Base-by-base conservation (phyloP, 2,797 vertebrate species). In the Bradypodion ventrale region DNA sequence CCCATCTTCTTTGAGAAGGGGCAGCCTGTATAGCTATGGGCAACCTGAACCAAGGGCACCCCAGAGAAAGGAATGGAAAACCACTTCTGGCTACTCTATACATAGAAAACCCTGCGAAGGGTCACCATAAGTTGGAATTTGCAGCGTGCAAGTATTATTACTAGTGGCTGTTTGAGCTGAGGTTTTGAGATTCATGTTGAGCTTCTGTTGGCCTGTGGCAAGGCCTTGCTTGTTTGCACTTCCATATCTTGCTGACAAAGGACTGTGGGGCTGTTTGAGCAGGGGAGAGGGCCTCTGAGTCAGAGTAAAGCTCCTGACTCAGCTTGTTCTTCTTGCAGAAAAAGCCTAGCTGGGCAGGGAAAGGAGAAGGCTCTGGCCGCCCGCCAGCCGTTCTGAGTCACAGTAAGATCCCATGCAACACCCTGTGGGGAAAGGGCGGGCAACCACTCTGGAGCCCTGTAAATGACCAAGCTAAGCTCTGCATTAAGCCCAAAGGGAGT, bases 251-350 rank as follows among this genome's bases (percentile, higher is more conserved):
- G 84, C 79, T 85, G 79, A 85, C 79, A 69, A 27, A 19, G 73
- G 79, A 79, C 74, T 72, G 60, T 16, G 15, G 66, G 81, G 79
- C 79, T 29, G 44, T 79, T 75, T 37, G 52, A 4, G 83, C 66
- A 78, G 80, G 86, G 89, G n/a, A 66, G 87, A 75, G 63, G 86
- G 82, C n/a, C 75, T 52, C 35, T 83, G 59, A 52, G 80, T 37
- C 78, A 76, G 82, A 87, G 42, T 66, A 37, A 89, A 68, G 84
- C 83, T 87, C 83, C 89, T 90, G 88, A 87, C 70, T 87, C 89
- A 85, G 84, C 84, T 91, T 2, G 72, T 90, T 92, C 82, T 69
- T 13, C 21, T 79, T 87, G 89, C 78, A 15, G 75, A 84, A 81
- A 87, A 77, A 27, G 72, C 65, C 49, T 85, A 84, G 65, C 73